These are phyloP conservation scores for Polyergus mexicanus DNA, from an alignment of 1,140 invertebrate genomes.

Conservation along the genomic window DNA sequence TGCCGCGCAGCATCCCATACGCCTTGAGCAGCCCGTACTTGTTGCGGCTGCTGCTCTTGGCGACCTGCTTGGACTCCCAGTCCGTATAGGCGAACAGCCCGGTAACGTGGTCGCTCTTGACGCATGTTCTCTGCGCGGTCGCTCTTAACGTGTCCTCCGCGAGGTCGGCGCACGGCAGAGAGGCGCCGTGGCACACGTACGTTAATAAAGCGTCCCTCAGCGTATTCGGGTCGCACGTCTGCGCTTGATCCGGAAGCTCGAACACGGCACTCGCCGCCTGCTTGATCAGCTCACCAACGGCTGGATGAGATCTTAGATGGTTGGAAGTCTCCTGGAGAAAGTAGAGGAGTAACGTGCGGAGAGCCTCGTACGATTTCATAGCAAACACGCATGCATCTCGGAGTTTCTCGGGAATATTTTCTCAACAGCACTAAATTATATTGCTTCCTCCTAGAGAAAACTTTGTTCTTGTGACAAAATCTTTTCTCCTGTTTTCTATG, in stretches of 20 bases:
- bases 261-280: conserved; percentile 89
- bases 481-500: too few species aligned
- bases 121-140: conserved; percentile 86
- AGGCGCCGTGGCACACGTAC: conserved; percentile 93
- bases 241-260: conserved; percentile 88
- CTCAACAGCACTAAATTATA: background rate
- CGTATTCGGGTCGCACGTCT: conserved; percentile 89
- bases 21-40: conserved; percentile 90
- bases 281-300: conserved; percentile 89
- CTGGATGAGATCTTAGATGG: conserved; percentile 89
- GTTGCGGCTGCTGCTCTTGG: conserved; percentile 89
- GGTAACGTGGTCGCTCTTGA: conserved; percentile 90
- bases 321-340: conserved; percentile 84
- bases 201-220: conserved; percentile 93
- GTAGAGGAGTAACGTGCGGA: conserved; percentile 5
- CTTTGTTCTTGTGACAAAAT: too few species aligned
- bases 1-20: conserved; percentile 92
- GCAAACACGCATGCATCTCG: background rate
- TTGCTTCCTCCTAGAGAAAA: too few species aligned
- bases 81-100: conserved; percentile 92
- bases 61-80: conserved; percentile 90
- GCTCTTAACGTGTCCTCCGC: conserved; percentile 53
- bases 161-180: conserved; percentile 90
- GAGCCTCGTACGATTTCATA: background rate
- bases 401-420: background rate